Evolutionary conservation across 2,888 invertebrate genomes (phyloP).

Genomic region (Marronus borbonicus): DNA sequence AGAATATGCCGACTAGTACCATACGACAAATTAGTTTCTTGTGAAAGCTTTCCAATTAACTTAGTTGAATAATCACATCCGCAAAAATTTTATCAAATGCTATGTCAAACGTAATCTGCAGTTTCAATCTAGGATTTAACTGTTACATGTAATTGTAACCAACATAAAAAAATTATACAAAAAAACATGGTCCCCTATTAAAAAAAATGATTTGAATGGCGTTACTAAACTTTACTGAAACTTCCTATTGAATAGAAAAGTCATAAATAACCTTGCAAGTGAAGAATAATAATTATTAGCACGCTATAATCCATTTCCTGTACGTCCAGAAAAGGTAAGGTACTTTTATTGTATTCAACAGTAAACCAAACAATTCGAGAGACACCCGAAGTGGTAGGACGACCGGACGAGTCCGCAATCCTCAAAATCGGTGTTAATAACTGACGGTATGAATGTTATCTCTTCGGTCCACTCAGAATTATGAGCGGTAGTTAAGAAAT

Average conservation of each 20-base stretch:
- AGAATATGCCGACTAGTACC: too few relatives aligned
- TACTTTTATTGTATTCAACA: background rate
- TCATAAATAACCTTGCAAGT: background rate
- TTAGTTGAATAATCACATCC: too few relatives aligned
- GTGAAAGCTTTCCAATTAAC: too few relatives aligned
- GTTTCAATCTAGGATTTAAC: too few relatives aligned
- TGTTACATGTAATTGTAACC: too few relatives aligned
- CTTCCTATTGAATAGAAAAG: background rate
- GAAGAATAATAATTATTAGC: background rate
- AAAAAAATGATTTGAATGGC: too few relatives aligned
- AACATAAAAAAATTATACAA: too few relatives aligned
- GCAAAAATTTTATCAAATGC: too few relatives aligned
- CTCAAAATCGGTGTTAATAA: slow-evolving; percentile 49
- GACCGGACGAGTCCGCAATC: slow-evolving; percentile 14
- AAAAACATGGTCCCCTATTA: too few relatives aligned
- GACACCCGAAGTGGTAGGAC: slow-evolving; percentile 25
- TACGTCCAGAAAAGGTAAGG: background rate
- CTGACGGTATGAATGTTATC: slow-evolving; percentile 49
- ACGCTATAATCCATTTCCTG: background rate
- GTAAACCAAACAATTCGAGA: slow-evolving; percentile 14
- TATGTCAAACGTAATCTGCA: too few relatives aligned
- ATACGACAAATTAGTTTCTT: too few relatives aligned
- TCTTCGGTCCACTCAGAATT: slow-evolving; percentile 51
- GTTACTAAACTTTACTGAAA: too few relatives aligned
- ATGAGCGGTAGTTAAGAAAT: slow-evolving; percentile 57